These are phyloP conservation scores for Amblyteles armatorius DNA, from an alignment of 2,888 invertebrate genomes.

Conservation along the genomic window DNA sequence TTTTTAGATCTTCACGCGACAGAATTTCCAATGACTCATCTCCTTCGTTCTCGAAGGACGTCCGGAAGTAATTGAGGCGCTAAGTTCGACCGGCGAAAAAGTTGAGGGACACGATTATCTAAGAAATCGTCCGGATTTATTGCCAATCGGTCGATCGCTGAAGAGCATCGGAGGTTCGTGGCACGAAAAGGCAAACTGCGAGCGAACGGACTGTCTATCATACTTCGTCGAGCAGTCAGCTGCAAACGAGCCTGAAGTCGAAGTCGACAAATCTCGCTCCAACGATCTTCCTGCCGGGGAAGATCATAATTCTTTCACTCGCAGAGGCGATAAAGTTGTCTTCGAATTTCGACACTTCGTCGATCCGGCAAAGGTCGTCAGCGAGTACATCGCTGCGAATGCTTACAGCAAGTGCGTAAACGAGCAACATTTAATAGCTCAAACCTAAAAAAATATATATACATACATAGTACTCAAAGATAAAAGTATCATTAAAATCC, in stretches of 20 bases:
- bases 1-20: neutral
- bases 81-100: slow-evolving; percentile 1
- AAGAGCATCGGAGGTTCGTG: slow-evolving; percentile 1
- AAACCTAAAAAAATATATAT: neutral
- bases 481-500: too few species aligned
- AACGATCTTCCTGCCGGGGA: neutral
- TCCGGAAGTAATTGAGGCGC: neutral
- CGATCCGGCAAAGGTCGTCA: slow-evolving; percentile 65
- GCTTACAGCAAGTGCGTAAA: slow-evolving; percentile 70
- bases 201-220: slow-evolving; percentile 42
- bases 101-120: neutral
- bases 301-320: slow-evolving; percentile 21
- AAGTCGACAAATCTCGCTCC: slow-evolving; percentile 3
- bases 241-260: neutral
- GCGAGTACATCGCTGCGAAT: slow-evolving; percentile 67
- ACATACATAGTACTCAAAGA: neutral
- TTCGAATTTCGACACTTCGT: slow-evolving; percentile 72
- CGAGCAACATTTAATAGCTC: neutral
- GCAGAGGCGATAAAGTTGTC: slow-evolving; percentile 57
- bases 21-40: neutral
- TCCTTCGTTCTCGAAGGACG: neutral
- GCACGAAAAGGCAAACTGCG: slow-evolving; percentile 39
- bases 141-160: neutral
- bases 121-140: slow-evolving; percentile 1
- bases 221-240: slow-evolving; percentile 50